These are phyloP conservation scores for Siderastrea radians DNA, from an alignment of 92 coral and sea anemone species.

Conservation along the genomic window DNA sequence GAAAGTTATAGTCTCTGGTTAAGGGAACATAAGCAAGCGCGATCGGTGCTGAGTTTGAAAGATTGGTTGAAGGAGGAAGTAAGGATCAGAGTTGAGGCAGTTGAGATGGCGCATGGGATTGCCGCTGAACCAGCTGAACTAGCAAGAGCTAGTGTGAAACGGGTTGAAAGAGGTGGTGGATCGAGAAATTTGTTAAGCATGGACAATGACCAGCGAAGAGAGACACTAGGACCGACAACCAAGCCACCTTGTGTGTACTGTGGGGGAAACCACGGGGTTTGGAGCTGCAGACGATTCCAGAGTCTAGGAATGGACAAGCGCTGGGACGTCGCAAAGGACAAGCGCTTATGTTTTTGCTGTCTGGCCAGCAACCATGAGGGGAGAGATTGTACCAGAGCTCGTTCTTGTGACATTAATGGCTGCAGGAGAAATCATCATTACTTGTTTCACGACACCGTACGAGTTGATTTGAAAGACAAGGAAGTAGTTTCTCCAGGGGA, in stretches of 20 bases:
- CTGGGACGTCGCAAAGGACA: constrained; percentile 52
- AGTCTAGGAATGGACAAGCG: constrained; percentile 26
- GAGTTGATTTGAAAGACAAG: not conserved
- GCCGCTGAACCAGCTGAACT: not conserved
- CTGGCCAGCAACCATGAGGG: constrained; percentile 49
- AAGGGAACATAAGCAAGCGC: no score
- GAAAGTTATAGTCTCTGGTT: no score
- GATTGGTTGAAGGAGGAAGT: constrained; percentile 75
- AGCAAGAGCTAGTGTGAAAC: no score
- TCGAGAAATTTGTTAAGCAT: no score
- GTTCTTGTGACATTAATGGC: constrained; percentile 37
- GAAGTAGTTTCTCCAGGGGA: constrained; percentile 41
- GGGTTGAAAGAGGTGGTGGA: no score
- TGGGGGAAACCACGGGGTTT: constrained; percentile 67
- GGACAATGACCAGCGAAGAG: not conserved
- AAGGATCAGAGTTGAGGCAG: constrained; percentile 46
- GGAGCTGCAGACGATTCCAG: constrained; percentile 45
- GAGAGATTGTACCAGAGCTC: constrained; percentile 28
- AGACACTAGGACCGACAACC: not conserved
- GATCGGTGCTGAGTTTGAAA: no score
- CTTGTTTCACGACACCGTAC: constrained; percentile 24
- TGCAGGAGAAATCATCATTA: constrained; percentile 49
- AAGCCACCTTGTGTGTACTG: constrained; percentile 47
- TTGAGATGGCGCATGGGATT: constrained; percentile 41
- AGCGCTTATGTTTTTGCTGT: constrained; percentile 53